Evolutionary conservation across 2,797 vertebrate genomes (phyloP), one percentile per base, ranked within the genome.

Genomic region (Anabacerthia variegaticeps): DNA sequence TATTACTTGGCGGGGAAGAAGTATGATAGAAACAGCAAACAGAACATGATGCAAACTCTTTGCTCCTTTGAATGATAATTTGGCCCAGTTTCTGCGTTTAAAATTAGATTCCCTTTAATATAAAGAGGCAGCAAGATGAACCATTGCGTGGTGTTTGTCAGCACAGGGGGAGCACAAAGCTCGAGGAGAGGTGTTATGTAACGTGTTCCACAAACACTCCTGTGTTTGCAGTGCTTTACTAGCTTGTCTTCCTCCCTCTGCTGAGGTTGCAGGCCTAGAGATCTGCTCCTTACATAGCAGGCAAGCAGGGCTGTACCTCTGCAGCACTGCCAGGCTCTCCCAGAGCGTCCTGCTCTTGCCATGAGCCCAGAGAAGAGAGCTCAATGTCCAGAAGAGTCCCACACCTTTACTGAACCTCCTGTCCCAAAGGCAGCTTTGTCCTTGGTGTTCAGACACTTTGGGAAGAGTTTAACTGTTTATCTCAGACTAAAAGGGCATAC

Each of bases 271-370:
- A 84, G 62, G 58, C 66, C 62, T 83, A 79, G 54, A 72, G n/a
- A 69, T 63, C n/a, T 81, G 18, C 59, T 88, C 92, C 89, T 91
- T 85, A 92, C 74, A 74, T 10, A 93, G 89, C 26, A 62, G 65
- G 51, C 63, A 51, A 80, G 75, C 24, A 17, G 20, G 46, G 27
- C 56, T 78, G 56, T 85, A 58, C 85, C 62, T 76, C 74, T 81
- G 62, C 76, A 86, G 19, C 14, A 10, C 65, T 62, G 30, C 21
- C 55, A 73, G 49, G 71, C 46, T 83, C 48, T 55, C 34, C 34
- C 52, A 27, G 44, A 7, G 15, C 20, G 37, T 36, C 28, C 61
- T n/a, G 10, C 18, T 88, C 73, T 51, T 36, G 26, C 72, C 75
- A 1, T 24, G 23, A 78, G 66, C n/a, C 81, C 39, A 26, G 28